Evolutionary conservation across 2,797 vertebrate genomes (phyloP).

Genomic region (Catostomus latipinnis): DNA sequence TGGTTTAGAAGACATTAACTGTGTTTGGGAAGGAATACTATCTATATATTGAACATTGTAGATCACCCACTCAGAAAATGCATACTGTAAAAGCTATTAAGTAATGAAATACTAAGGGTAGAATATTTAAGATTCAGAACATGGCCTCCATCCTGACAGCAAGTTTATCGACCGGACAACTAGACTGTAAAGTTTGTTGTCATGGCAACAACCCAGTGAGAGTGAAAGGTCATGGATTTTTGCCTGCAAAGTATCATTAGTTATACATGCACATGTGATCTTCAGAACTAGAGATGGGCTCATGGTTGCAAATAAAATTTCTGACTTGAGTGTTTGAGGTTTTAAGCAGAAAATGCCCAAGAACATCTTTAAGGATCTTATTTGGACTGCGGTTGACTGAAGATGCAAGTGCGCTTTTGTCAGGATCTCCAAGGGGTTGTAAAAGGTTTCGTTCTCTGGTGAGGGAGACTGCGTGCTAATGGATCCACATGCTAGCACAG

Average conservation of each 20-base stretch:
- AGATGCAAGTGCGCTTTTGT: conserved; percentile 1
- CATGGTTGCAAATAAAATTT: too few species aligned
- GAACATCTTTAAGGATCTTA: too few species aligned
- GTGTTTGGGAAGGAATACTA: too few species aligned
- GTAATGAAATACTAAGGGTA: too few species aligned
- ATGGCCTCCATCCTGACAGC: conserved; percentile 12
- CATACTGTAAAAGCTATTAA: too few species aligned
- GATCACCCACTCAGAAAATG: too few species aligned
- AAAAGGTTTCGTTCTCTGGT: conserved; percentile 28
- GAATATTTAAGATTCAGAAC: too few species aligned
- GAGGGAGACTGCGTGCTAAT: not conserved
- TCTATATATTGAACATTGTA: too few species aligned
- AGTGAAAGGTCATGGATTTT: conserved; percentile 43
- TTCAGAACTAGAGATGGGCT: too few species aligned
- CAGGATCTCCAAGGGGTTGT: not conserved
- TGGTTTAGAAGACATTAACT: conserved; percentile 2
- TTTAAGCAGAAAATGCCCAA: not conserved
- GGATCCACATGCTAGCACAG: not conserved
- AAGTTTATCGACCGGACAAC: conserved; percentile 45
- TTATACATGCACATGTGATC: not conserved
- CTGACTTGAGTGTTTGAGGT: not conserved
- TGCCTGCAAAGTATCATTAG: conserved; percentile 26
- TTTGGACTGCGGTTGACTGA: too few species aligned
- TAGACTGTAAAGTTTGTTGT: conserved; percentile 51
- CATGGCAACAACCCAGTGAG: conserved; percentile 32